Conservation (phyloP, 2,113 vertebrate genomes). For the Pelecanus crispus region DNA sequence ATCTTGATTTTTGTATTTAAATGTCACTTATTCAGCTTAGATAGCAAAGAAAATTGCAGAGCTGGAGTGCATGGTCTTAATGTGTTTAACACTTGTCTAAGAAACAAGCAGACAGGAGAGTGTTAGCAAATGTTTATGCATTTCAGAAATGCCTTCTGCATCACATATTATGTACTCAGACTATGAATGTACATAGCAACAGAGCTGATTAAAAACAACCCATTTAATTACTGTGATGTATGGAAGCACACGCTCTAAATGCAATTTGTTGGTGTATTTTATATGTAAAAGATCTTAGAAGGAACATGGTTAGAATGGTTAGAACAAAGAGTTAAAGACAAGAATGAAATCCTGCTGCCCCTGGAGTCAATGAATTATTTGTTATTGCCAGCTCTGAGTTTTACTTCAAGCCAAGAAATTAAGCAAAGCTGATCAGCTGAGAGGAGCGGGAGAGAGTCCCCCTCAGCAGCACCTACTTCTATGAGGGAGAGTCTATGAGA, state of each 20-base stretch:
- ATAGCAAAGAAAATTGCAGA: neutral
- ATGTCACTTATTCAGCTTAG: neutral
- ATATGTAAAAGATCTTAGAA: neutral
- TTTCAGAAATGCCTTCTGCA: constrained; percentile 68
- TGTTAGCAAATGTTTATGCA: constrained; percentile 62
- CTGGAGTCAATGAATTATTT: neutral
- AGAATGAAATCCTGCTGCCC: neutral
- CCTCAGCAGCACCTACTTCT: neutral
- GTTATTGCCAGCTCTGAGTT: neutral
- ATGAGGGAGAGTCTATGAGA: neutral
- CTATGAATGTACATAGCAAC: constrained; percentile 36
- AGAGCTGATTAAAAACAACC: constrained; percentile 23
- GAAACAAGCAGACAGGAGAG: constrained; percentile 45
- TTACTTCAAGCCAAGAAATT: neutral
- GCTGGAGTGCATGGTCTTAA: neutral
- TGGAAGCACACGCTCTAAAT: neutral
- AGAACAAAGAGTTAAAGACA: neutral
- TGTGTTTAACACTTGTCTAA: constrained; percentile 28
- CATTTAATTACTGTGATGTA: neutral
- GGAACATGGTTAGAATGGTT: neutral
- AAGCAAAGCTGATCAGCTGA: neutral
- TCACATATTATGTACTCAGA: constrained; percentile 30
- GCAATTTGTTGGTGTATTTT: neutral
- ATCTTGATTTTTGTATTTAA: neutral
- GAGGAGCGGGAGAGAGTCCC: neutral